Conservation (phyloP, 2,113 vertebrate species). For the Phodopus roborovskii region DNA sequence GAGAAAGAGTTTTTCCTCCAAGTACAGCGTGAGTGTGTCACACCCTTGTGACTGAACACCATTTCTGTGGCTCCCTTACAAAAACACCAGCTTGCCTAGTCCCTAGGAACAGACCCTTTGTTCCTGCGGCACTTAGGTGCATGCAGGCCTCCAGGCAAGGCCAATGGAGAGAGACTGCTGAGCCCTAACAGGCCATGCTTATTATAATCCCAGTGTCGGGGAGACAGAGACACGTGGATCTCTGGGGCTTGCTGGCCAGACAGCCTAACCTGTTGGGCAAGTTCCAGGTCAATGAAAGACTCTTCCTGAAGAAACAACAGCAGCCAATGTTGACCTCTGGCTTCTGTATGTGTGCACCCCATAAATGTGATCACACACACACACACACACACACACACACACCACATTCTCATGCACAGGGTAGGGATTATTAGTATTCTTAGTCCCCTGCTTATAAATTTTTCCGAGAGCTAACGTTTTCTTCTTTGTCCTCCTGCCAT, state of each 20-base stretch:
- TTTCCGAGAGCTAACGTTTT: neutral
- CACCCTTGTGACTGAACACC: neutral
- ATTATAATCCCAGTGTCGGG: neutral
- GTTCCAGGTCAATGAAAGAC: neutral
- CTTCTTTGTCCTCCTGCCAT: neutral
- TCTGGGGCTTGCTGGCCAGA: neutral
- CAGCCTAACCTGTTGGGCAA: neutral
- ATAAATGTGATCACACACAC: too few species aligned
- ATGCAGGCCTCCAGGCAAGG: neutral
- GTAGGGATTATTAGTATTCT: neutral
- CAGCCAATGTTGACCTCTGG: neutral
- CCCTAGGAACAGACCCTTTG: neutral
- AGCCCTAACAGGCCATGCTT: neutral
- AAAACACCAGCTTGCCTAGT: neutral
- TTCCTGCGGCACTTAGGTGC: neutral
- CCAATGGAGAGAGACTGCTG: neutral
- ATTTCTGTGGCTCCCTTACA: neutral
- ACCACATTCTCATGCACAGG: neutral
- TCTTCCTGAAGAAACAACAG: neutral
- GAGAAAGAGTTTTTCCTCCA: slow-evolving; percentile 63
- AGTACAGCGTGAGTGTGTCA: slow-evolving; percentile 83
- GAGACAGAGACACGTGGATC: neutral
- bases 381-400: neutral
- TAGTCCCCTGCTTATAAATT: neutral
- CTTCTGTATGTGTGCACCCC: too few species aligned